Evolutionary conservation across 2,113 vertebrate species (phyloP).

Genomic region (Geococcyx californianus): DNA sequence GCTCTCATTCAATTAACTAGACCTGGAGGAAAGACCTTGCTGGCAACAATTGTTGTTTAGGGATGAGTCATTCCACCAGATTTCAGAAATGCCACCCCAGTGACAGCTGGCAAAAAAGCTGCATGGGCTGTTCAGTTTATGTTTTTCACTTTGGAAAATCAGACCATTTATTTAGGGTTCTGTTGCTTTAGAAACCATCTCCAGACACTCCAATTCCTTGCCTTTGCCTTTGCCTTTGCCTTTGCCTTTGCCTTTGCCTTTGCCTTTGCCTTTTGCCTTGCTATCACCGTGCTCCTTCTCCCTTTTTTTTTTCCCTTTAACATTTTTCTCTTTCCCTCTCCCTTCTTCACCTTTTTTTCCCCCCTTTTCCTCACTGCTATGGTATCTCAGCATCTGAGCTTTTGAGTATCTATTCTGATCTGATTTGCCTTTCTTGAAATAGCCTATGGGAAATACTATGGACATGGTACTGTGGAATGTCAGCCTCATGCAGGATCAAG

Average conservation of each 20-base stretch:
- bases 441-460: not conserved
- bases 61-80: constrained; percentile 59
- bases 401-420: not conserved
- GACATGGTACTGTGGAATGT: not conserved
- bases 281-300: too few relatives aligned
- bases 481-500: not conserved
- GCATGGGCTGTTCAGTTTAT: constrained; percentile 62
- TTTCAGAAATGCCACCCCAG: constrained; percentile 62
- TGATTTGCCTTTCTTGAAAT: not conserved
- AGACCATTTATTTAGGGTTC: constrained; percentile 48
- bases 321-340: too few relatives aligned
- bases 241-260: too few relatives aligned
- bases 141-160: constrained; percentile 60
- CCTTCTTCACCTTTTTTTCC: too few relatives aligned
- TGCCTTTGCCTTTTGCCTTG: too few relatives aligned
- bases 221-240: too few relatives aligned
- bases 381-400: not conserved
- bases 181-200: constrained; percentile 59
- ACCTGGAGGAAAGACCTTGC: constrained; percentile 63
- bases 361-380: not conserved
- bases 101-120: constrained; percentile 58
- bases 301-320: not conserved
- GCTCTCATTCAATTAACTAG: constrained; percentile 3
- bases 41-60: constrained; percentile 55
- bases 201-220: not conserved